Percentiles rank a stretch among this genome's conserved stretches.
Evolutionary conservation across 2,113 vertebrate genomes (phyloP).

Genomic region (Muntiacus reevesi): DNA sequence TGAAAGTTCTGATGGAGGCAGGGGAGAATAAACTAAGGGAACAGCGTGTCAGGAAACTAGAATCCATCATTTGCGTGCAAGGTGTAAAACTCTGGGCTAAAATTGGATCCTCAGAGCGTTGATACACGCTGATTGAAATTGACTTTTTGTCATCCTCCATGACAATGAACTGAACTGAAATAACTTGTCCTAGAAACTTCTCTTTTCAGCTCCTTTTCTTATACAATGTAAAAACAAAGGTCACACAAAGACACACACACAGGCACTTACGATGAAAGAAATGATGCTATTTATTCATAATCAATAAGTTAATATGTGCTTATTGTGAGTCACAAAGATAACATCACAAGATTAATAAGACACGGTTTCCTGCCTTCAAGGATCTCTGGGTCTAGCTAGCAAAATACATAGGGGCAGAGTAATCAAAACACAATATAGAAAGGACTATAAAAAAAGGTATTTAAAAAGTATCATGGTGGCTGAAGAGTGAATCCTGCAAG

Average conservation of each 20-base stretch:
- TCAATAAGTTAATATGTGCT: not conserved
- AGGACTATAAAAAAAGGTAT: not conserved
- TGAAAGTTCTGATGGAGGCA: not conserved
- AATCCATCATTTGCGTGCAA: not conserved
- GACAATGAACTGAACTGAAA: constrained; percentile 1
- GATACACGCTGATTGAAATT: not conserved
- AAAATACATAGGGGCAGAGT: not conserved
- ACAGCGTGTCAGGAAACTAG: not conserved
- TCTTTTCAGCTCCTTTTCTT: not conserved
- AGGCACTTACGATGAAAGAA: not conserved
- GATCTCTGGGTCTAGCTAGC: not conserved
- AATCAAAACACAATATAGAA: not conserved
- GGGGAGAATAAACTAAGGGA: not conserved
- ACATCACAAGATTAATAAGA: not conserved
- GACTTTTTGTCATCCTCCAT: constrained; percentile 8
- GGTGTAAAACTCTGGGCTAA: not conserved
- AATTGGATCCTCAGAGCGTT: not conserved
- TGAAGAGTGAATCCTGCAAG: not conserved
- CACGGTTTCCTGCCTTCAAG: not conserved
- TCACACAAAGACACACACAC: not conserved
- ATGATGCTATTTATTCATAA: not conserved
- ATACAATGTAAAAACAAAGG: not conserved
- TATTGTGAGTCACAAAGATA: not conserved
- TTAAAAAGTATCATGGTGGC: not conserved
- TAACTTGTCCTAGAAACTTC: not conserved